Evolutionary conservation across 2,797 vertebrate species (phyloP).

Genomic region (Thaleichthys pacificus): DNA sequence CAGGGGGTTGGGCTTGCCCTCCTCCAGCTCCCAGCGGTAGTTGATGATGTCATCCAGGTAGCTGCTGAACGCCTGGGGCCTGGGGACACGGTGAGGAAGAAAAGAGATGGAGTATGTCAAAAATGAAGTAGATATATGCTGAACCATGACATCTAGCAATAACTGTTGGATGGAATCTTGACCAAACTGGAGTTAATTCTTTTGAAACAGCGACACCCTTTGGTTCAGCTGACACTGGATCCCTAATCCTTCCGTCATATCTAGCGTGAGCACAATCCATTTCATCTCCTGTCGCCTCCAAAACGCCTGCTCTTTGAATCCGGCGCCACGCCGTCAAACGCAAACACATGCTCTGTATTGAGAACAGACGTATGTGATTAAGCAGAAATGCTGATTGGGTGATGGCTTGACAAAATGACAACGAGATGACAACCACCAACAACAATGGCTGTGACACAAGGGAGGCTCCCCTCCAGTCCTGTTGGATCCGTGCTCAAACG

Average conservation of each 20-base stretch:
- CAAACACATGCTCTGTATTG: neutral
- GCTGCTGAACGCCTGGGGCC: constrained; percentile 87
- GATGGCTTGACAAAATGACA: neutral
- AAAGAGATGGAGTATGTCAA: neutral
- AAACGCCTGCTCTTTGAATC: neutral
- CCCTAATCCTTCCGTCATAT: neutral
- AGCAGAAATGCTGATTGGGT: constrained; percentile 1
- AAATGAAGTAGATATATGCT: neutral
- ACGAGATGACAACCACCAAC: neutral
- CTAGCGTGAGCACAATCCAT: neutral
- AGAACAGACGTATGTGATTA: neutral
- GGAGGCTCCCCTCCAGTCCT: neutral
- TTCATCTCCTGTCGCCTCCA: neutral
- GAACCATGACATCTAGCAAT: neutral
- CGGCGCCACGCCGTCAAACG: neutral
- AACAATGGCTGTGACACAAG: neutral
- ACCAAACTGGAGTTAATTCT: neutral
- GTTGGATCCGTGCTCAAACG: constrained; percentile 24
- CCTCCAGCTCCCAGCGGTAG: constrained; percentile 97
- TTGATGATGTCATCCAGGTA: constrained; percentile 98
- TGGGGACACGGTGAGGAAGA: constrained; percentile 45
- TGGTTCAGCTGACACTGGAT: too few species aligned
- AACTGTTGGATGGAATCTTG: too few species aligned
- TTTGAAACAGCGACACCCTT: neutral
- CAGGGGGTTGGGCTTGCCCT: constrained; percentile 95